These are phyloP conservation scores for Albula glossodonta DNA, from an alignment of 2,113 vertebrate species.

Conservation along the genomic window DNA sequence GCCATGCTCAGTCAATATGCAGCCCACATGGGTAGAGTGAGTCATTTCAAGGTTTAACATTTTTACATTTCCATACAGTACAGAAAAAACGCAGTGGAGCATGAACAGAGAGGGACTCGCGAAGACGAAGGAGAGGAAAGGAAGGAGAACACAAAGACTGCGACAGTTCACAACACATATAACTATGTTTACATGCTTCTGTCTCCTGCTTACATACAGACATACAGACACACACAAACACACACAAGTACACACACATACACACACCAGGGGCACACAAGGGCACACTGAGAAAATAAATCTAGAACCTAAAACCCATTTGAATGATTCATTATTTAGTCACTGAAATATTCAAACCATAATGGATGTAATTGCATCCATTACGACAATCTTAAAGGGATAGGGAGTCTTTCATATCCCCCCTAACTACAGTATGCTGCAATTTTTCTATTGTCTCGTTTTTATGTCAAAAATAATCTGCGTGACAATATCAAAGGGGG, in stretches of 20 bases:
- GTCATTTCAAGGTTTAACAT: neutral
- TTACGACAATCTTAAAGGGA: constrained; percentile 22
- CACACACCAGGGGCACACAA: neutral
- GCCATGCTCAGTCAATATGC: constrained; percentile 55
- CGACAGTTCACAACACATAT: neutral
- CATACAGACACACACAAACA: neutral
- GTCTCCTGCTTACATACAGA: neutral
- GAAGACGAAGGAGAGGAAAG: neutral
- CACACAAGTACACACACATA: neutral
- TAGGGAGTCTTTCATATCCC: constrained; percentile 25
- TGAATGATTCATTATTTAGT: constrained; percentile 31
- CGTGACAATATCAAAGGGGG: constrained; percentile 23
- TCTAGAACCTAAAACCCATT: constrained; percentile 18
- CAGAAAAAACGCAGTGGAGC: neutral
- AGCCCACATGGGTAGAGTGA: neutral
- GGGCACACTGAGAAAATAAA: constrained; percentile 6
- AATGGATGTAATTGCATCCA: constrained; percentile 12
- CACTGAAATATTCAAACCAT: constrained; percentile 21
- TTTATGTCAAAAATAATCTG: constrained; percentile 21
- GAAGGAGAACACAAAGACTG: rapidly evolving
- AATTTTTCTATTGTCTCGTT: constrained; percentile 26
- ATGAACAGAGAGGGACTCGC: neutral
- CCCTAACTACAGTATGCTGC: constrained; percentile 23
- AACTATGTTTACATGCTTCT: neutral
- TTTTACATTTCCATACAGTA: neutral